These are phyloP conservation scores for Tachystola acroxantha DNA, from an alignment of 2,888 invertebrate species.

Conservation along the genomic window DNA sequence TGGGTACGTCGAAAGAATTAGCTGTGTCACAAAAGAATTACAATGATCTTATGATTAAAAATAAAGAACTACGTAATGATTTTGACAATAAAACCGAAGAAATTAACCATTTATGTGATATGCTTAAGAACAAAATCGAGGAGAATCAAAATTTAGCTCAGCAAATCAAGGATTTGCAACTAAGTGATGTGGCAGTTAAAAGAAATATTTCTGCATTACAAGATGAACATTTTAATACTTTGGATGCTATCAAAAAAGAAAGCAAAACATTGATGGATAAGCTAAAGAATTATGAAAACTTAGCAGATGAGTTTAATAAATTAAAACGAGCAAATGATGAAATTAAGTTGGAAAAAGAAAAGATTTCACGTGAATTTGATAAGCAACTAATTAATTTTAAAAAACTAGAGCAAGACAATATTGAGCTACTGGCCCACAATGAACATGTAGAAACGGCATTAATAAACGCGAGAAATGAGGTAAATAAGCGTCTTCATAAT, in stretches of 20 bases:
- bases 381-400: slow-evolving; percentile 27
- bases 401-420: slow-evolving; percentile 38
- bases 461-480: slow-evolving; percentile 45
- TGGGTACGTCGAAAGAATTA: slow-evolving; percentile 21
- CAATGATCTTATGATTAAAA: slow-evolving; percentile 30
- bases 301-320: slow-evolving; percentile 37
- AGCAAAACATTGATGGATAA: slow-evolving; percentile 36
- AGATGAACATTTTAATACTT: slow-evolving; percentile 34
- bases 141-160: slow-evolving; percentile 37
- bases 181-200: slow-evolving; percentile 22
- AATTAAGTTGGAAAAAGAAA: slow-evolving; percentile 40
- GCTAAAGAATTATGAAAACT: slow-evolving; percentile 34
- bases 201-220: slow-evolving; percentile 32
- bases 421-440: slow-evolving; percentile 35
- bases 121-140: slow-evolving; percentile 38
- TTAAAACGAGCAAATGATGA: slow-evolving; percentile 32
- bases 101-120: slow-evolving; percentile 32
- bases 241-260: slow-evolving; percentile 38
- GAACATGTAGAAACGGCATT: slow-evolving; percentile 50
- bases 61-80: slow-evolving; percentile 29
- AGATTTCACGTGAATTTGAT: slow-evolving; percentile 35
- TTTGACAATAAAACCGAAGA: slow-evolving; percentile 34
- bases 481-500: no score
- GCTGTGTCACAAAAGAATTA: slow-evolving; percentile 28
- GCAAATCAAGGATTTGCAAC: slow-evolving; percentile 31